These are phyloP conservation scores for Rattus norvegicus DNA, from an alignment of 2,113 vertebrate species.

Conservation along the genomic window DNA sequence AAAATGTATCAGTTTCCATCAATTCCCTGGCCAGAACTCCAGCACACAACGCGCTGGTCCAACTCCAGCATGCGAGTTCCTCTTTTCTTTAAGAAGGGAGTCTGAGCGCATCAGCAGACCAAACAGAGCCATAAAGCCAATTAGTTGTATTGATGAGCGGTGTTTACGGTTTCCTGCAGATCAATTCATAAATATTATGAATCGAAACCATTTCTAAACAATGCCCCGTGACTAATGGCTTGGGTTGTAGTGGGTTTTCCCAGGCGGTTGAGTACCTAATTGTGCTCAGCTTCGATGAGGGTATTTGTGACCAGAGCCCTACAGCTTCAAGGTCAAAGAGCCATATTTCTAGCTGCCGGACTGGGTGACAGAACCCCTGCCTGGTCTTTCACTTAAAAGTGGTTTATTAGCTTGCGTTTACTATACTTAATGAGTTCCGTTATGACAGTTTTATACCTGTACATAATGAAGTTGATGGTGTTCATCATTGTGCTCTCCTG, in stretches of 20 bases:
- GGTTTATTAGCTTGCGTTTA: background rate
- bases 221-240: constrained; percentile 76
- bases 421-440: background rate
- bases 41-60: background rate
- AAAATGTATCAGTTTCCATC: background rate
- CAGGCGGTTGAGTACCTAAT: constrained; percentile 76
- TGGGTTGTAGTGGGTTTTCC: constrained; percentile 69
- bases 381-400: background rate
- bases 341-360: background rate
- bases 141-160: constrained; percentile 72
- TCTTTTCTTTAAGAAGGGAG: constrained; percentile 8
- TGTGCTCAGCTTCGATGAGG: constrained; percentile 55
- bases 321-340: constrained; percentile 70
- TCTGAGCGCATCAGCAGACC: background rate
- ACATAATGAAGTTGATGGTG: background rate
- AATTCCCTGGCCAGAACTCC: background rate
- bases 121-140: constrained; percentile 70
- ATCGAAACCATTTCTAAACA: constrained; percentile 73
- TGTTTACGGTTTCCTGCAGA: constrained; percentile 68
- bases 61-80: background rate
- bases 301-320: constrained; percentile 57
- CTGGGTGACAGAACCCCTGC: background rate
- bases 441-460: background rate
- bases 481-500: no score
- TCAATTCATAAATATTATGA: constrained; percentile 79